A percentile compares a stretch with the other conserved stretches of the same genome.
Evolutionary conservation across 2,888 invertebrate species (phyloP).

Genomic region (Apodemia mormo): DNA sequence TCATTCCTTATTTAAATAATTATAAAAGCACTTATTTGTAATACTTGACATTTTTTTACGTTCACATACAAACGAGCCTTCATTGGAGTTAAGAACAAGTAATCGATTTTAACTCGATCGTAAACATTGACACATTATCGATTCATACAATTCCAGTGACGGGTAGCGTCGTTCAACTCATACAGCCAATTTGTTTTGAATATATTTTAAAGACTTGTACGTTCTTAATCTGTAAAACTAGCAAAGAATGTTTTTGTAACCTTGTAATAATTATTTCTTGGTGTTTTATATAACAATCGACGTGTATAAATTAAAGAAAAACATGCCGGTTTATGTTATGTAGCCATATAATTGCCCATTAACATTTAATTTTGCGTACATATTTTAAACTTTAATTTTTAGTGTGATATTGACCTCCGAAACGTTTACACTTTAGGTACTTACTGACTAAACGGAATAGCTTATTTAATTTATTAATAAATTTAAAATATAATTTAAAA

Average conservation of each 20-base stretch:
- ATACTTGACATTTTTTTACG: slow-evolving; percentile 17
- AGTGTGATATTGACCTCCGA: background rate
- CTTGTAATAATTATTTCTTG: too few species aligned
- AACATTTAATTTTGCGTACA: background rate
- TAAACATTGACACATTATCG: slow-evolving; percentile 70
- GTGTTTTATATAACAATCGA: too few species aligned
- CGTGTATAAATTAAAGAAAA: too few species aligned
- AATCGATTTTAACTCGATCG: slow-evolving; percentile 73
- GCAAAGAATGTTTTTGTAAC: background rate
- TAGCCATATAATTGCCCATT: background rate
- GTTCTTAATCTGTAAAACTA: background rate
- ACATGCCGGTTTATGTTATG: background rate
- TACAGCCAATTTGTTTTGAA: slow-evolving; percentile 39
- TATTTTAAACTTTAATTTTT: background rate
- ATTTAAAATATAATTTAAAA: too few species aligned
- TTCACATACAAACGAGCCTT: slow-evolving; percentile 18
- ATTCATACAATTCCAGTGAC: slow-evolving; percentile 53
- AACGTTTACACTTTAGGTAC: too few species aligned
- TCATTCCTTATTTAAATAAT: too few species aligned
- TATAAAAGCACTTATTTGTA: background rate
- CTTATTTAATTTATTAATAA: too few species aligned
- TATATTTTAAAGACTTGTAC: slow-evolving; percentile 37
- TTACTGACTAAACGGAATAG: too few species aligned
- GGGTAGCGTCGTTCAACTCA: slow-evolving; percentile 28
- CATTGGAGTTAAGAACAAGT: slow-evolving; percentile 47